A percentile compares a stretch with the other conserved stretches of the same genome.
Conservation (phyloP, 2,797 vertebrate genomes). For the Xiphophorus birchmanni region DNA sequence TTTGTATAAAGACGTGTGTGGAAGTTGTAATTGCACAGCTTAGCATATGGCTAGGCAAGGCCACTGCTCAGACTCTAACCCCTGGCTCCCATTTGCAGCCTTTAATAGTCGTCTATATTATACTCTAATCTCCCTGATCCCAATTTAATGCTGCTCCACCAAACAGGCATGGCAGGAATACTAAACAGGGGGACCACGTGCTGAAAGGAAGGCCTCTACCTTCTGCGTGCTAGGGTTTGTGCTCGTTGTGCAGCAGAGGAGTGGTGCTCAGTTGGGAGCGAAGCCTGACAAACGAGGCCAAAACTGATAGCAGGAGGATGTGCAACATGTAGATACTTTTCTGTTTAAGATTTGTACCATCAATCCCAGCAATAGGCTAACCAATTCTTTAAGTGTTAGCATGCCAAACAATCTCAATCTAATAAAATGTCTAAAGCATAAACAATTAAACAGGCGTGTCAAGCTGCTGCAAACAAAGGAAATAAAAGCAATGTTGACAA, state of each 20-base stretch:
- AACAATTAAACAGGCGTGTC: neutral
- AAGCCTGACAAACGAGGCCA: neutral
- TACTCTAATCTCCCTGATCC: slow-evolving; percentile 99
- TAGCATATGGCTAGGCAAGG: slow-evolving; percentile 36
- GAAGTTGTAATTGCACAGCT: neutral
- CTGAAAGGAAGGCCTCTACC: slow-evolving; percentile 81
- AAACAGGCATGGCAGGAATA: slow-evolving; percentile 84
- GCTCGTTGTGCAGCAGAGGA: slow-evolving; percentile 30
- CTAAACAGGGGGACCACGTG: slow-evolving; percentile 79
- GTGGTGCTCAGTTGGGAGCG: slow-evolving; percentile 18
- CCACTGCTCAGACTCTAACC: slow-evolving; percentile 78
- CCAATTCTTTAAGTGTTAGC: neutral
- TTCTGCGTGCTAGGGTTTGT: slow-evolving; percentile 69
- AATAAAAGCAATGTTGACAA: neutral
- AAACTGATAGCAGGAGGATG: slow-evolving; percentile 48
- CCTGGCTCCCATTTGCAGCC: slow-evolving; percentile 94
- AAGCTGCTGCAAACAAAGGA: neutral
- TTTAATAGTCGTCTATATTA: slow-evolving; percentile 94
- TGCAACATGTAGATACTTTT: slow-evolving; percentile 43
- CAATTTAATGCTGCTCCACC: slow-evolving; percentile 94
- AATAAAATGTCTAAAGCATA: neutral
- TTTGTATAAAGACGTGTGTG: neutral
- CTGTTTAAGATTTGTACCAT: slow-evolving; percentile 27
- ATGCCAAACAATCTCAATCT: neutral
- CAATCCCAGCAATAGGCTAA: neutral